Evolutionary conservation across 2,888 invertebrate species (phyloP), one percentile per base, ranked within the genome.

Genomic region (Amblyteles armatorius): DNA sequence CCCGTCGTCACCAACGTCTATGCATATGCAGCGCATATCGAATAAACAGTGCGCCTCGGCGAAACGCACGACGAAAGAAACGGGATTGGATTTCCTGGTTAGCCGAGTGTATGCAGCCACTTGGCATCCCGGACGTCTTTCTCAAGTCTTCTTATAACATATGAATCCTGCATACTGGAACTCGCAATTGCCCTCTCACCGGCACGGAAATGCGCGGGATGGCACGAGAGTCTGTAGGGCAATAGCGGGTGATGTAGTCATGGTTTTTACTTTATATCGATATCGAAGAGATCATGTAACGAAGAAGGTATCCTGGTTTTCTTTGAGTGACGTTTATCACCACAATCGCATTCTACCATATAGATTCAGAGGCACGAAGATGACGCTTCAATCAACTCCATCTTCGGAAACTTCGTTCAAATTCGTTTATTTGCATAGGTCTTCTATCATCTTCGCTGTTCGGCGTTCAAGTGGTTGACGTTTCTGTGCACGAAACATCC

Each of bases 1-100:
- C 33, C 71, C 69, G 33, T 79, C 57, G 52, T 40, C 55, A 67
- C 68, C 63, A 52, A 69, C 63, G 40, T 57, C 33, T 44, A 68
- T 22, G 40, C 33, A 55, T 57, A 57, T 57, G 40, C 65, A 82
- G 40, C 55, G 57, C 44, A 71, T 44, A 65, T 77, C 52, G 65
- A 77, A 48, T 36, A 52, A 60, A 48, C 19, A 71, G 13, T 69
- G 50, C 71, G 65, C 33, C 73, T 77, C 29, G 50, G 65, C 29
- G 65, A 71, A 82, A 79, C 79, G 57, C 55, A 82, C 67, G 65
- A 82, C 65, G 79, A 74, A 57, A 79, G 77, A 57, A 82, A 79
- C 71, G 69, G 71, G 65, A 79, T 76, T 79, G 40, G 71, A 74
- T 82, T 85, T 85, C 73, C 79, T 82, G 69, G 74, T 82, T 76